A percentile compares a stretch with the other conserved stretches of the same genome.
Evolutionary conservation across 2,888 invertebrate genomes (phyloP).

Genomic region (Chorisops tibialis): DNA sequence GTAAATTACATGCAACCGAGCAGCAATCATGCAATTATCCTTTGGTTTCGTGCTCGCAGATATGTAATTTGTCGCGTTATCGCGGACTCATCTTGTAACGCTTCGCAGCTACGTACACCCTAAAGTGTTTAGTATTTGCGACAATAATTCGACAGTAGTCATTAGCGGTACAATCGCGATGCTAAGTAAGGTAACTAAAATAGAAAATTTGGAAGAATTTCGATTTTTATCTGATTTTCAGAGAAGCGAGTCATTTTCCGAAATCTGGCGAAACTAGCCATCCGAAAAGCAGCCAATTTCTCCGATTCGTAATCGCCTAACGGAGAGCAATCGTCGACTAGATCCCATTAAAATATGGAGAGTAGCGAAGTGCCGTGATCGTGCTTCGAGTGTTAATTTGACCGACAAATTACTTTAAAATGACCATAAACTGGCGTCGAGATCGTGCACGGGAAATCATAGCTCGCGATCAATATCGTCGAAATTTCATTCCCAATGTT

Average conservation of each 20-base stretch:
- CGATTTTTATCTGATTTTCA: slow-evolving; percentile 5
- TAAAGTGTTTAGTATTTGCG: slow-evolving; percentile 4
- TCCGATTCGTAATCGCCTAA: too few relatives aligned
- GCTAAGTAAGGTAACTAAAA: slow-evolving; percentile 4
- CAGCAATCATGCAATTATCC: slow-evolving; percentile 25
- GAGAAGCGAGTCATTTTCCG: background rate
- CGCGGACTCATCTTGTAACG: slow-evolving; percentile 23
- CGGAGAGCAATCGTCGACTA: too few relatives aligned
- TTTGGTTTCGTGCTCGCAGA: slow-evolving; percentile 14
- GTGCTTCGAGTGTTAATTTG: slow-evolving; percentile 24
- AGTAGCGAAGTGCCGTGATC: background rate
- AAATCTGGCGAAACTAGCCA: too few relatives aligned
- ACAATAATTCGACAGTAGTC: slow-evolving; percentile 14
- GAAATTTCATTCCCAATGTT: too few relatives aligned
- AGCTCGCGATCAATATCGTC: background rate
- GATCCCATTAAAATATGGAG: too few relatives aligned
- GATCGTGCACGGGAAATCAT: slow-evolving; percentile 15
- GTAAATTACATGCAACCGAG: slow-evolving; percentile 18
- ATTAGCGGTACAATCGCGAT: slow-evolving; percentile 10
- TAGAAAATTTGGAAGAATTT: slow-evolving; percentile 2
- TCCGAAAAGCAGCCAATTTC: too few relatives aligned
- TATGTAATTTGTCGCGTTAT: slow-evolving; percentile 25
- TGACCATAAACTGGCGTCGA: slow-evolving; percentile 21
- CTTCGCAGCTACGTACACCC: slow-evolving; percentile 4
- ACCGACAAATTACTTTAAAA: slow-evolving; percentile 26